Evolutionary conservation across 1,140 invertebrate genomes (phyloP), one percentile per base, ranked within the genome.

Genomic region (Caenorhabditis inopinata): DNA sequence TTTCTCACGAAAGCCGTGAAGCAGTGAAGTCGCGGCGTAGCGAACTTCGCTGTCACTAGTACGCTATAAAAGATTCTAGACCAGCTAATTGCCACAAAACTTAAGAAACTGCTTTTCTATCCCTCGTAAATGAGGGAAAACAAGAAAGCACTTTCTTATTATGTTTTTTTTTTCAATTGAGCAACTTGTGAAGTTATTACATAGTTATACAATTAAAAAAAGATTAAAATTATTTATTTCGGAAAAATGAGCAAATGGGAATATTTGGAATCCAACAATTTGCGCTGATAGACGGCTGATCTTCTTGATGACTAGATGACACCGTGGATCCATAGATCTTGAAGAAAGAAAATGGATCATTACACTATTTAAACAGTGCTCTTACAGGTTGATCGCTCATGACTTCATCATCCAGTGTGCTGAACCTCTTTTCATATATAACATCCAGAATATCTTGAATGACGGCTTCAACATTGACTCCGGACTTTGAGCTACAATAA

Each of bases 311-410:
- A 7, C 32, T 68, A 3, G 58, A 38, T 25, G 38, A 1, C 2
- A 38, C n/a, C n/a, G 58, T 68, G n/a, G 58, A 16, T 3, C 29
- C 58, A 21, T 68, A 68, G 3, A 68, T n/a, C 58, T 68, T 12
- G 14, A 42, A 42, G n/a, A 42, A 42, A 7, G 38, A 68, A 32
- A 35, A 32, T 32, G 9, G 1, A 32, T n/a, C n/a, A n/a, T n/a
- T n/a, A n/a, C n/a, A n/a, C n/a, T n/a, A n/a, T n/a, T n/a, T n/a
- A n/a, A n/a, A n/a, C n/a, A n/a, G n/a, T n/a, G n/a, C n/a, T n/a
- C 58, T 38, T 38, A 68, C 58, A 68, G 58, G 58, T 68, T 68
- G 58, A 38, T 68, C 32, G n/a, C 14, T 42, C 32, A 68, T 9
- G 38, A 68, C n/a, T 21, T 38, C 58, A 16, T 68, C 32, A 11